Evolutionary conservation across 1,140 invertebrate genomes (phyloP).

Genomic region (Nautilus pompilius): DNA sequence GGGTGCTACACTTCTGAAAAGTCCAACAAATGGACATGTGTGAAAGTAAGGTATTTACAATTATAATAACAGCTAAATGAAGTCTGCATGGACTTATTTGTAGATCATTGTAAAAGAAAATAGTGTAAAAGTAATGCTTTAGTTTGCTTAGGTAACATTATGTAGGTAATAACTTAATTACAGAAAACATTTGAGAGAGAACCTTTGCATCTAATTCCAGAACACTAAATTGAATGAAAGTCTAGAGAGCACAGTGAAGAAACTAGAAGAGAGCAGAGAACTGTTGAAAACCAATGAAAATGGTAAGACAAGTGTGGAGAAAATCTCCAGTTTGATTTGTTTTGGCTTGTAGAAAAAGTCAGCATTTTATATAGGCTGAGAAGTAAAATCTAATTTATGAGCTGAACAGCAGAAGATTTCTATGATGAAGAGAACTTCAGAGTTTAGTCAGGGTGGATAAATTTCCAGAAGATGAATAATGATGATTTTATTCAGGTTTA

Average conservation of each 20-base stretch:
- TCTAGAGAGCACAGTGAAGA: slow-evolving; percentile 43
- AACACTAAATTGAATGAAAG: slow-evolving; percentile 38
- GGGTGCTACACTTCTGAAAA: no score
- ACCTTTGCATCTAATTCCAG: no score
- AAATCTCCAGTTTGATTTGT: not conserved
- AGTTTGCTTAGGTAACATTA: not conserved
- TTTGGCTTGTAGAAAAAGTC: not conserved
- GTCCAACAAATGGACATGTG: no score
- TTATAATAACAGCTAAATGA: no score
- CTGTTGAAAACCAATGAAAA: slow-evolving; percentile 55
- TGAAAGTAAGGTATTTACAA: no score
- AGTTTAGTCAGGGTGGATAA: not conserved
- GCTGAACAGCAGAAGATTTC: not conserved
- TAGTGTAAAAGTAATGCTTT: not conserved
- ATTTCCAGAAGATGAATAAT: not conserved
- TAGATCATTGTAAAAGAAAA: not conserved
- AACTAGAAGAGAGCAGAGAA: slow-evolving; percentile 49
- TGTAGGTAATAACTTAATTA: no score
- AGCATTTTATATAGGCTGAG: not conserved
- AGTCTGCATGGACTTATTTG: no score
- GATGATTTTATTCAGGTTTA: not conserved
- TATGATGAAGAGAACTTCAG: not conserved
- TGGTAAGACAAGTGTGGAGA: no score
- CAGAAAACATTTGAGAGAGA: no score
- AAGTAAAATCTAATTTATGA: not conserved